These are phyloP conservation scores for Unio delphinus DNA, from an alignment of 2,888 invertebrate species.

Conservation along the genomic window DNA sequence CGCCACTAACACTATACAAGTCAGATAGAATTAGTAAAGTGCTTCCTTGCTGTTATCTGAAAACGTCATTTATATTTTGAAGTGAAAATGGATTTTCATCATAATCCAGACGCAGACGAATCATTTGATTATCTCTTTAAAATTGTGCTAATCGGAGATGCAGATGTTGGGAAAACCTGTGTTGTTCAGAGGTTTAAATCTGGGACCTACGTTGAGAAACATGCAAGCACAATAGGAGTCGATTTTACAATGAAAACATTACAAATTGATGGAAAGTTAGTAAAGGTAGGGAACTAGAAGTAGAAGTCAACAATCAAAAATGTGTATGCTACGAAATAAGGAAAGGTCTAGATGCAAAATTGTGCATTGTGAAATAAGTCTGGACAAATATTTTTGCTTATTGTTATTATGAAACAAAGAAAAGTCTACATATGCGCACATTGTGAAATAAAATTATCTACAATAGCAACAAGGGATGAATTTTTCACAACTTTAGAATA, in stretches of 20 bases:
- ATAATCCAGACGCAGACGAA: slow-evolving; percentile 71
- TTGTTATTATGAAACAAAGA: too few relatives aligned
- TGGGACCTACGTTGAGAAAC: slow-evolving; percentile 91
- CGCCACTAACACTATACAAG: too few relatives aligned
- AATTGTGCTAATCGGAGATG: slow-evolving; percentile 88
- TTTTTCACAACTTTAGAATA: too few relatives aligned
- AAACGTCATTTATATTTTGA: not conserved
- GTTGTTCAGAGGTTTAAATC: slow-evolving; percentile 96
- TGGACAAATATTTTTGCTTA: too few relatives aligned
- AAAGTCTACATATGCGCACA: too few relatives aligned
- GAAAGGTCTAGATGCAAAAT: not conserved
- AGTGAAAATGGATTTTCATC: slow-evolving; percentile 50
- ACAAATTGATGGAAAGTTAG: slow-evolving; percentile 91
- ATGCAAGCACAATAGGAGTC: slow-evolving; percentile 97
- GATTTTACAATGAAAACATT: slow-evolving; percentile 99
- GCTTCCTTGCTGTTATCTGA: too few relatives aligned
- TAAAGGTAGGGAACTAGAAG: slow-evolving; percentile 81
- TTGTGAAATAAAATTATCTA: too few relatives aligned
- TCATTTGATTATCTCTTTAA: slow-evolving; percentile 94
- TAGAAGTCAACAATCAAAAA: not conserved
- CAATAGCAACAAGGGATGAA: too few relatives aligned
- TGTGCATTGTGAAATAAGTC: too few relatives aligned
- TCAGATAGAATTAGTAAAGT: too few relatives aligned
- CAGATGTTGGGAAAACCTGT: slow-evolving; percentile 84
- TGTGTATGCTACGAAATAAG: too few relatives aligned